Evolutionary conservation across 1,140 invertebrate genomes (phyloP).

Genomic region (Ceratina japonica): DNA sequence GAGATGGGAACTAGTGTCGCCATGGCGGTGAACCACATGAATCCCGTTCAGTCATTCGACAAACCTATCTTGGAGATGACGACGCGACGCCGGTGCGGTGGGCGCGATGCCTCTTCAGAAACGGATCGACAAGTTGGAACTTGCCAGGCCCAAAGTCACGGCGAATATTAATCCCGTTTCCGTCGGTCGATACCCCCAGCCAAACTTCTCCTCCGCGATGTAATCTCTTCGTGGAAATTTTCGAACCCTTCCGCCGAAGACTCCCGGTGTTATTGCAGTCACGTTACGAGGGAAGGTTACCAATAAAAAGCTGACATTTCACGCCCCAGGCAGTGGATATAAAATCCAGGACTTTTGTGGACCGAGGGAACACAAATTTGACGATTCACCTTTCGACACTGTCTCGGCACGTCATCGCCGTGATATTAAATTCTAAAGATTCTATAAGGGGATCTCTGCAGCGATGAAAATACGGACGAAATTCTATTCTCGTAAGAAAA

Average conservation of each 20-base stretch:
- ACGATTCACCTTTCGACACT: not conserved
- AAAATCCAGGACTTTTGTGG: constrained; percentile 9
- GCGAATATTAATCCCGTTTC: constrained; percentile 38
- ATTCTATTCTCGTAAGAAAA: not conserved
- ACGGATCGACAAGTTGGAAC: constrained; percentile 33
- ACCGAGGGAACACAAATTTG: constrained; percentile 23
- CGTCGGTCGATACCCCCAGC: not conserved
- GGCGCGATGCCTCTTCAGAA: constrained; percentile 11
- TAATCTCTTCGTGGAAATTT: constrained; percentile 14
- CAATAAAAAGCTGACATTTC: constrained; percentile 29
- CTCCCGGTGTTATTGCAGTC: constrained; percentile 31
- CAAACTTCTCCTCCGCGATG: not conserved
- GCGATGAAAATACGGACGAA: not conserved
- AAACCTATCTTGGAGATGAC: constrained; percentile 12
- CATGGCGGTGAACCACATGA: constrained; percentile 10
- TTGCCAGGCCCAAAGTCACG: constrained; percentile 14
- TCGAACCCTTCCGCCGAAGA: not conserved
- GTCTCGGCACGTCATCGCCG: not conserved
- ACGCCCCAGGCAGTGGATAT: constrained; percentile 3
- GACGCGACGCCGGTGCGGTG: not conserved
- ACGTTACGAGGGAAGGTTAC: constrained; percentile 15
- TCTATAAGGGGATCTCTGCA: not conserved
- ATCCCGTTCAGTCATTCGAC: constrained; percentile 24
- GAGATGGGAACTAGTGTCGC: not conserved
- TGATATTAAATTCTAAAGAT: constrained; percentile 11